phyloP scores from a whole-genome alignment of 1,140 invertebrate species.

The Himalopsyche phryganea region DNA sequence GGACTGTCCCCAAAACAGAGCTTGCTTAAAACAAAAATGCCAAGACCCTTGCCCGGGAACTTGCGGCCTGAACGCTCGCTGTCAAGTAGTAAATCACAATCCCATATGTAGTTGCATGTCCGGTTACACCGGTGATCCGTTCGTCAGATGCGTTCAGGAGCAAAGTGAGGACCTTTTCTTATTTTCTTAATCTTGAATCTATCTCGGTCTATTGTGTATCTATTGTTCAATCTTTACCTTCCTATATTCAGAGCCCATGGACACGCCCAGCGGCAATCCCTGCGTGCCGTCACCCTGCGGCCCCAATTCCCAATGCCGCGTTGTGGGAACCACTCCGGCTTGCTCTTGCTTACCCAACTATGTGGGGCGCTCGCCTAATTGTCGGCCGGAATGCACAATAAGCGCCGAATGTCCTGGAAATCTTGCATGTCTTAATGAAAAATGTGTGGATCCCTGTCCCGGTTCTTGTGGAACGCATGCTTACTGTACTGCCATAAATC shows the following conservation, averaged over 20 bases:
- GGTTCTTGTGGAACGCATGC: slow-evolving; percentile 72
- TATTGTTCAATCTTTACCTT: slow-evolving; percentile 27
- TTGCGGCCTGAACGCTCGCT: slow-evolving; percentile 71
- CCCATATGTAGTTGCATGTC: slow-evolving; percentile 70
- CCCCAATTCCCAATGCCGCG: slow-evolving; percentile 72
- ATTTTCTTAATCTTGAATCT: slow-evolving; percentile 14
- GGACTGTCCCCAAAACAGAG: slow-evolving; percentile 66
- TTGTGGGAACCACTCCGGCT: slow-evolving; percentile 63
- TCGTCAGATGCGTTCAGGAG: slow-evolving; percentile 60
- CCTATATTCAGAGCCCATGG: slow-evolving; percentile 36
- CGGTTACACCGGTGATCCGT: slow-evolving; percentile 70
- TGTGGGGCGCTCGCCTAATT: slow-evolving; percentile 71
- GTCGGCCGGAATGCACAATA: slow-evolving; percentile 73
- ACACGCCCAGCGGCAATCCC: slow-evolving; percentile 53
- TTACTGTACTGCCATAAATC: slow-evolving; percentile 66
- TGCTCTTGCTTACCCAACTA: slow-evolving; percentile 72
- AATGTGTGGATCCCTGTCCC: slow-evolving; percentile 73
- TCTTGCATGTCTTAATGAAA: slow-evolving; percentile 70
- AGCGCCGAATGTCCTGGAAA: slow-evolving; percentile 72
- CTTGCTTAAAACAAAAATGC: slow-evolving; percentile 73
- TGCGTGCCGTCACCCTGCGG: slow-evolving; percentile 79
- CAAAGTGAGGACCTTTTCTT: slow-evolving; percentile 53
- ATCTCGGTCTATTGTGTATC: slow-evolving; percentile 21
- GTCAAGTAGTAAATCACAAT: slow-evolving; percentile 71
- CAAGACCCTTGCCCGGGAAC: slow-evolving; percentile 70